A percentile compares a stretch with the other conserved stretches of the same genome.
Evolutionary conservation across 2,797 vertebrate genomes (phyloP).

Genomic region (Dipus sagitta): DNA sequence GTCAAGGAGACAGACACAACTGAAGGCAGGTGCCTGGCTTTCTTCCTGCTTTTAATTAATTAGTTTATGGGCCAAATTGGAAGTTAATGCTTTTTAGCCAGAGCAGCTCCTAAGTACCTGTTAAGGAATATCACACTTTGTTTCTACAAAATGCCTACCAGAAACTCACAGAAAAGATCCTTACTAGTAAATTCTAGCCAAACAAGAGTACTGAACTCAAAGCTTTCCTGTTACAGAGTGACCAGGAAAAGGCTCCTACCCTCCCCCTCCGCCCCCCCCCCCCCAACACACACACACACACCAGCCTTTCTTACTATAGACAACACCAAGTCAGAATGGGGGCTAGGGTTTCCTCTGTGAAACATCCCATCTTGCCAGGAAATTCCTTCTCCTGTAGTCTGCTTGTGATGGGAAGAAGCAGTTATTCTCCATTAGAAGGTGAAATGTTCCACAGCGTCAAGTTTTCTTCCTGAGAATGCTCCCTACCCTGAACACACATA

Average conservation of each 20-base stretch:
- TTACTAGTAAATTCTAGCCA: not conserved
- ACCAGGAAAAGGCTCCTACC: not conserved
- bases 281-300: too few relatives aligned
- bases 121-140: not conserved
- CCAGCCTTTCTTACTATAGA: not conserved
- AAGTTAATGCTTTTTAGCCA: not conserved
- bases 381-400: not conserved
- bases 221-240: not conserved
- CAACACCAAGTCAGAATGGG: not conserved
- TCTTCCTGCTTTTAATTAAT: not conserved
- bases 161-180: slow-evolving; percentile 19
- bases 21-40: not conserved
- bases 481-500: slow-evolving; percentile 52
- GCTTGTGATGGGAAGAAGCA: not conserved
- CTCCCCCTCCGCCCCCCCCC: too few relatives aligned
- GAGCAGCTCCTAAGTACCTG: not conserved
- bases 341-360: not conserved
- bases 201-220: not conserved
- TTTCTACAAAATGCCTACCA: not conserved
- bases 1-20: not conserved
- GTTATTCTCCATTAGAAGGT: slow-evolving; percentile 46
- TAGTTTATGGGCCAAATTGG: not conserved
- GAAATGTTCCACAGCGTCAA: slow-evolving; percentile 40
- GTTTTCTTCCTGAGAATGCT: slow-evolving; percentile 74
- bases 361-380: not conserved